Evolutionary conservation across 2,888 invertebrate genomes (phyloP), one percentile per base, ranked within the genome.

Genomic region (Sarcophaga subvicina): DNA sequence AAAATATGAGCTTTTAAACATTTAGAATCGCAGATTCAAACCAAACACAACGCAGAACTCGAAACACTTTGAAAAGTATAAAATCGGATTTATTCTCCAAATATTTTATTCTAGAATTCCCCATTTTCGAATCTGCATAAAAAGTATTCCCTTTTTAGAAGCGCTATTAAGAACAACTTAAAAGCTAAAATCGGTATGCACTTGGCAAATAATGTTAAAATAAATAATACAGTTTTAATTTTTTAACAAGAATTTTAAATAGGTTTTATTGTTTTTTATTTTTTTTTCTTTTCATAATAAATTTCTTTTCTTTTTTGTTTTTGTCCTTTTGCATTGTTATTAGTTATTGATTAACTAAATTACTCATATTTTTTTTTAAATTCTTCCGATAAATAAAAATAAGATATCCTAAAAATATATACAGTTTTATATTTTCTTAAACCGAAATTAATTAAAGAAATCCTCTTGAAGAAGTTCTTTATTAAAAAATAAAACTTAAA

Each of bases 191-290:
- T 37, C 37, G 37, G 8, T 27, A 27, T 27, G 8, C 37, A 37
- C 8, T 37, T 37, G 6, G 6, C 1, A 37, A 37, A 37, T 37
- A 37, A 17, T 54, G 12, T 54, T 14, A 14, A 54, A 12, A 54
- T 14, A 14, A 54, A 54, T 54, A 14, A 54, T 54, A 54, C 54
- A 54, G 14, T 12, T 83, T 83, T 69, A 86, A 60, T 86, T 81
- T 88, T 83, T 80, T 80, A 88, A 85, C 86, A 84, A 86, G 77
- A 45, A 37, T 76, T 85, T 80, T 80, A 77, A 90, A 90, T 85
- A 89, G 89, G 89, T 90, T 90, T 90, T 90, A 90, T 89, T 90
- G 88, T 90, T 90, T 89, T 79, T 88, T 89, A 90, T 91, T 89
- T 84, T 88, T 88, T 89, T 82, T 83, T 89, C 90, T 91, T 88